A percentile compares a stretch with the other conserved stretches of the same genome.
Conservation (phyloP, 2,888 invertebrate species). For the Papilio demoleus region DNA sequence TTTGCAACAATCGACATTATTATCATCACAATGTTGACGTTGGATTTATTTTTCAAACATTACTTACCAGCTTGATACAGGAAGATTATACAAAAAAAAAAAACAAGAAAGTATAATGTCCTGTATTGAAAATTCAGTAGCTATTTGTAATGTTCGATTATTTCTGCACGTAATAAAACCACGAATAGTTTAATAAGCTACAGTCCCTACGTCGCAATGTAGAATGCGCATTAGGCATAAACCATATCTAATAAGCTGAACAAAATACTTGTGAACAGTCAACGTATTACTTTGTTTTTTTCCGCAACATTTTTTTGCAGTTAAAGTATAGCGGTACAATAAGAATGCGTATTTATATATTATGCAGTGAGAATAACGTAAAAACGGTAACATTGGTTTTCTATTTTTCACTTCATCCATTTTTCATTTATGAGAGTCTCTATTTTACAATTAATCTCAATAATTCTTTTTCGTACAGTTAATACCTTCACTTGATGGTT, state of each 20-base stretch:
- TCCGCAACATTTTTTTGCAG: background rate
- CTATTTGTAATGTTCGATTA: slow-evolving; percentile 1
- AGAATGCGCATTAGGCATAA: slow-evolving; percentile 34
- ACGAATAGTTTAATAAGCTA: slow-evolving; percentile 22
- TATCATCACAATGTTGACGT: slow-evolving; percentile 29
- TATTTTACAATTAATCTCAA: too few relatives aligned
- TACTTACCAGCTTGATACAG: background rate
- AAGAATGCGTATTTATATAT: background rate
- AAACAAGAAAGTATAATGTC: background rate
- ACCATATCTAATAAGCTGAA: slow-evolving; percentile 45
- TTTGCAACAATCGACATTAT: slow-evolving; percentile 32
- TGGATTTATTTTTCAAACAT: slow-evolving; percentile 32
- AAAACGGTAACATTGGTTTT: background rate
- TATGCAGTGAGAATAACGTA: background rate
- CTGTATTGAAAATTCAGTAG: background rate
- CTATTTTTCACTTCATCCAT: background rate
- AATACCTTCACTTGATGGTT: background rate
- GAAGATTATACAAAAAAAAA: background rate
- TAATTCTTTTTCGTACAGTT: background rate
- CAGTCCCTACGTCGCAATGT: slow-evolving; percentile 16
- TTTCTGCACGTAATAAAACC: slow-evolving; percentile 19
- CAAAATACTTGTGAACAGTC: slow-evolving; percentile 44
- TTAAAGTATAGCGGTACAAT: background rate
- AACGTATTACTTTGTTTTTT: slow-evolving; percentile 9
- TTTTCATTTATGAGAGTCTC: background rate